Evolutionary conservation across 2,113 vertebrate species (phyloP), one percentile per base, ranked within the genome.

Genomic region (Acanthochromis polyacanthus): DNA sequence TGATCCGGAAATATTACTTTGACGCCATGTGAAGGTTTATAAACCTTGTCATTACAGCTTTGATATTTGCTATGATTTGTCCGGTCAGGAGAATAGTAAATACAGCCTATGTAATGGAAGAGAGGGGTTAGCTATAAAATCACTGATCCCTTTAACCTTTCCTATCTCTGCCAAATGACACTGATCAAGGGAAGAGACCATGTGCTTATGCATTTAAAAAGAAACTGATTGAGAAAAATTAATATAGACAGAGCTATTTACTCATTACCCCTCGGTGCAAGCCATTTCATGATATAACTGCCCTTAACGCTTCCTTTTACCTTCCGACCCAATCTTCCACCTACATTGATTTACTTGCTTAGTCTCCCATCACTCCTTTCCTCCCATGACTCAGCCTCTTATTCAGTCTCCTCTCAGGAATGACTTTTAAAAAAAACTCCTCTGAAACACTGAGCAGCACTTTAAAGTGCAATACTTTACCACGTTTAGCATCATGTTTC

Each of bases 241-340:
- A 71, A 90, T 79, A 70, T 79, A 78, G 92, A 92, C 92, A 84
- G 82, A 81, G 55, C 84, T 90, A 87, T 92, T 93, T 93, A 83
- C 85, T 83, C 71, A 74, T 85, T 80, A 64, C 73, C 20, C 66
- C 57, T 74, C 67, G 15, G 64, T 67, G 64, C 57, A 80, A 76
- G 45, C 68, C 40, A 63, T 86, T 85, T 78, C 46, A 68, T 62
- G 20, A 78, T 62, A 50, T 72, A 84, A 82, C 51, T 73, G 57
- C 61, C 57, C 65, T 52, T 78, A 72, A 89, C 76, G 45, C 79
- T 77, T 80, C 52, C 30, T 76, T 83, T 79, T 45, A 36, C 65
- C 80, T 68, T 86, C 84, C 10, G 19, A 57, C 85, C 40, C 66
- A 77, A 85, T 86, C 80, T 68, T 71, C 59, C 67, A 59, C 55